Evolutionary conservation across 2,113 vertebrate species (phyloP), one percentile per base, ranked within the genome.

Genomic region (cattle (Bos taurus)): DNA sequence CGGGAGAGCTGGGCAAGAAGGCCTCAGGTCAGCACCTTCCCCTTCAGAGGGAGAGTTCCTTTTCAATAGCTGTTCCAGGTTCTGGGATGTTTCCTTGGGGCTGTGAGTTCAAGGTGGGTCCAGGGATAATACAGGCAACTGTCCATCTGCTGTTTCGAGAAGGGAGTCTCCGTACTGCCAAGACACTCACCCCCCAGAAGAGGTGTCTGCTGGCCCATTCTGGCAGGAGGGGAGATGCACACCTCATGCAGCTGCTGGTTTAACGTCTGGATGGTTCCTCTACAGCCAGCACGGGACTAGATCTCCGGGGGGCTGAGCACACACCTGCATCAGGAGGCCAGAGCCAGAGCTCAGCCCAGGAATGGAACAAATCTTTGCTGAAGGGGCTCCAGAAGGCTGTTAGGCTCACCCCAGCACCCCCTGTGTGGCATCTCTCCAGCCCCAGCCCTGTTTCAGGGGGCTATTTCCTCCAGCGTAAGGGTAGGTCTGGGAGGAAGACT

Each of bases 271-370:
- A 1, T 9, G 84, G n/a, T 10, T 28, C 59, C 28, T 46, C 46
- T 1, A 9, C 2, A 9, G 15, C 28, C 48, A 52, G n/a, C 1
- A 9, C 1, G 4, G 40, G 46, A 7, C 33, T 0, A 10, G 33
- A 5, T 7, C 56, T 1, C 93, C 3, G 0, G 14, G 33, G 6
- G 19, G 36, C 33, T 6, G 36, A 88, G 84, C 17, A 1, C 15
- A 7, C 16, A 16, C 15, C 88, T 26, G 28, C 4, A 4, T 21
- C 1, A 0, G 36, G 67, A 67, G 36, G 33, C 6, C 36, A 54
- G 50, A 40, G 28, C 26, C 33, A 2, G 26, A 48, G 46, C 50
- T n/a, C 86, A 17, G 6, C 52, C 71, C n/a, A 7, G 46, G 13
- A 43, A 9, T 3, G 10, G 23, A 1, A 56, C 0, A 21, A 17